phyloP scores from a whole-genome alignment of 1,140 invertebrate species.

The Drosophila tristis region DNA sequence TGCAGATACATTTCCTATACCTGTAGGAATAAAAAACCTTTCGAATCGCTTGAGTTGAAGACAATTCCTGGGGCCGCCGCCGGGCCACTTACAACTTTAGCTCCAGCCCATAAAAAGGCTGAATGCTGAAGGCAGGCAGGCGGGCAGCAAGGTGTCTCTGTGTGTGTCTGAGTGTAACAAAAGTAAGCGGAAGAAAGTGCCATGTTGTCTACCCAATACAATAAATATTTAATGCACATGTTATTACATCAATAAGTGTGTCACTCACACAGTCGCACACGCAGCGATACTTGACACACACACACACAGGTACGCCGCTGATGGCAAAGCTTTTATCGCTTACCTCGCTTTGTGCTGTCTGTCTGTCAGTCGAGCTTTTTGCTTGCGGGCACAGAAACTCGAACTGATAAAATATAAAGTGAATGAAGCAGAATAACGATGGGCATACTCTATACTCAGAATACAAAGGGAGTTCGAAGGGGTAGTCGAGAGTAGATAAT shows the following conservation, averaged over 20 bases:
- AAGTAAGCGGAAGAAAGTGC: constrained; percentile 65
- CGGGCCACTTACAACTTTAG: constrained; percentile 44
- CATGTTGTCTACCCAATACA: constrained; percentile 79
- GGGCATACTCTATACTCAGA: neutral
- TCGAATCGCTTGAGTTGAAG: constrained; percentile 36
- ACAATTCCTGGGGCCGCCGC: constrained; percentile 37
- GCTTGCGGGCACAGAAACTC: constrained; percentile 5
- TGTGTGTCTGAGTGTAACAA: constrained; percentile 9
- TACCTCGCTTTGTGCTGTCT: constrained; percentile 25
- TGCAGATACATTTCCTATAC: constrained; percentile 1
- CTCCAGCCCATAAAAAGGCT: constrained; percentile 40
- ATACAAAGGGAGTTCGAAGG: neutral
- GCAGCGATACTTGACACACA: constrained; percentile 3
- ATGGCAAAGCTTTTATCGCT: constrained; percentile 70
- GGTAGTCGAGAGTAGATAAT: no score
- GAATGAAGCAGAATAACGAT: neutral
- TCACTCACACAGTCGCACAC: constrained; percentile 51
- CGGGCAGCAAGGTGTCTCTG: neutral
- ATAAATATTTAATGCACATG: constrained; percentile 83
- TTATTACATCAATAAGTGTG: constrained; percentile 82
- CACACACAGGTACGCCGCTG: constrained; percentile 21
- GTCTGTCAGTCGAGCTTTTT: constrained; percentile 20
- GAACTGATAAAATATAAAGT: neutral
- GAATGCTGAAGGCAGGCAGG: neutral
- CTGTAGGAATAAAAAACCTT: constrained; percentile 31